Conservation (phyloP, 2,888 invertebrate species). For the Lasius platythorax region DNA sequence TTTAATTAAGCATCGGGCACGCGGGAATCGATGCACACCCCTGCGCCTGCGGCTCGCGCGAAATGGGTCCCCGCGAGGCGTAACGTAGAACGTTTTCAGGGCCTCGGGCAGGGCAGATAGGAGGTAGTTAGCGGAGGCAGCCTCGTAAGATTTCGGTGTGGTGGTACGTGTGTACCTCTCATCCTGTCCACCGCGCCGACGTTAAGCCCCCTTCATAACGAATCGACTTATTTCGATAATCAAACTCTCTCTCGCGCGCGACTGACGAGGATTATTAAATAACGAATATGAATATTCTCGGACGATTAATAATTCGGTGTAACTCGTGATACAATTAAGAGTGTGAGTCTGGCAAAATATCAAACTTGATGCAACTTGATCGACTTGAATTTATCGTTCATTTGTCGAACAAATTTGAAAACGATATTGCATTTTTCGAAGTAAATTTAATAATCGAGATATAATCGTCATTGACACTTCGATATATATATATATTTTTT, state of each 20-base stretch:
- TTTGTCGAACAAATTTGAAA: background rate
- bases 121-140: conserved; percentile 84
- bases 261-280: background rate
- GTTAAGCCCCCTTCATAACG: conserved; percentile 69
- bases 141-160: conserved; percentile 83
- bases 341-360: background rate
- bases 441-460: background rate
- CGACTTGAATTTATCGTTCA: background rate
- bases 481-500: background rate
- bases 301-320: background rate
- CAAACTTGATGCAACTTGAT: background rate
- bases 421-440: background rate
- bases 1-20: conserved; percentile 52
- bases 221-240: background rate
- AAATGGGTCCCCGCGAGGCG: conserved; percentile 85
- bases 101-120: conserved; percentile 83
- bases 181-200: conserved; percentile 78
- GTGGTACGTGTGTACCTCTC: conserved; percentile 80
- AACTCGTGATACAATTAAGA: background rate
- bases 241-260: background rate
- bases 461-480: background rate
- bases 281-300: background rate
- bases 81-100: conserved; percentile 84
- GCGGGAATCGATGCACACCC: conserved; percentile 64
- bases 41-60: conserved; percentile 78